phyloP scores from a whole-genome alignment of 2,797 vertebrate species.

The Pagetopsis macropterus region DNA sequence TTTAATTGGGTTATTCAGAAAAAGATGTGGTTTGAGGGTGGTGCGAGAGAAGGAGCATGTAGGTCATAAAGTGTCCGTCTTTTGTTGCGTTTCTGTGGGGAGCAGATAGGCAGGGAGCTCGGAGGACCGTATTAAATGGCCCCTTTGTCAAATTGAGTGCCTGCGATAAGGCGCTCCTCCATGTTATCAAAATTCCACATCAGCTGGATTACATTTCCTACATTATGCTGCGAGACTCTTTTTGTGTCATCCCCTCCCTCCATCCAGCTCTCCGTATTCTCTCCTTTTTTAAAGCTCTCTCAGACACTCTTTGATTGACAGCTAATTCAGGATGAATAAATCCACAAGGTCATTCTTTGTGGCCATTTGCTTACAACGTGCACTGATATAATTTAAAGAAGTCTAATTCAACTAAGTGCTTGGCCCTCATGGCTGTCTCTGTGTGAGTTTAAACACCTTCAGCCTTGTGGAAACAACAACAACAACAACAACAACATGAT shows the following conservation, averaged over 20 bases:
- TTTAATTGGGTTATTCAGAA: constrained; percentile 61
- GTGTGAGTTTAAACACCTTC: constrained; percentile 30
- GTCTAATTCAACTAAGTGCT: constrained; percentile 30
- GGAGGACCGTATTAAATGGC: constrained; percentile 88
- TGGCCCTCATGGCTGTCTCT: constrained; percentile 21
- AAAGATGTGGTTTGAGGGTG: constrained; percentile 28
- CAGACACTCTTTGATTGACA: constrained; percentile 42
- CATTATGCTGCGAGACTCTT: constrained; percentile 86
- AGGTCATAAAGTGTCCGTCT: constrained; percentile 63
- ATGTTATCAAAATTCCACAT: constrained; percentile 89
- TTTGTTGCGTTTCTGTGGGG: constrained; percentile 82
- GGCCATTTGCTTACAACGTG: constrained; percentile 28
- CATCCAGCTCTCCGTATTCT: constrained; percentile 65
- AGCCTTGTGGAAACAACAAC: constrained; percentile 41
- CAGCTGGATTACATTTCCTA: constrained; percentile 92
- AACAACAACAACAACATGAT: constrained; percentile 24
- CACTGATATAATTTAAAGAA: constrained; percentile 13
- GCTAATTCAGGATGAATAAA: constrained; percentile 34
- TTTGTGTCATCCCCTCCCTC: constrained; percentile 77
- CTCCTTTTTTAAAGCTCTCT: constrained; percentile 11
- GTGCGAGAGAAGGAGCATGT: constrained; percentile 40
- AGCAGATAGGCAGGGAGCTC: constrained; percentile 82
- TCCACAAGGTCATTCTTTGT: constrained; percentile 51
- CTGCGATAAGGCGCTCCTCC: constrained; percentile 88
- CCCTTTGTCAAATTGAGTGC: constrained; percentile 88